These are phyloP conservation scores for Tupiocoris notatus DNA, from an alignment of 2,888 invertebrate genomes.

Conservation along the genomic window DNA sequence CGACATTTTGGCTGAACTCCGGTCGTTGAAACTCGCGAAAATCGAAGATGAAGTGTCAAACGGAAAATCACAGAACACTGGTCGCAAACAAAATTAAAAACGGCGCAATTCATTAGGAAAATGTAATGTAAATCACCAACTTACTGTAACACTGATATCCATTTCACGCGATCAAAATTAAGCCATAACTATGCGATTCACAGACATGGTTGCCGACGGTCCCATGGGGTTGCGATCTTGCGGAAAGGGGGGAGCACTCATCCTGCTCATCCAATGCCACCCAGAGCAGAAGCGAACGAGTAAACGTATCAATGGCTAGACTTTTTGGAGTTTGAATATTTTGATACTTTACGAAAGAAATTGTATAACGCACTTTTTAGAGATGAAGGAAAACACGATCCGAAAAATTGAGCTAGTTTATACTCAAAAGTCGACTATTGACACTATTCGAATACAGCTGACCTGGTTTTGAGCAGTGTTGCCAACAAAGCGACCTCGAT, in stretches of 20 bases:
- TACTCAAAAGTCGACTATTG: no score
- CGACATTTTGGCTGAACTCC: slow-evolving; percentile 44
- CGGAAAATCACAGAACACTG: no score
- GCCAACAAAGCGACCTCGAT: no score
- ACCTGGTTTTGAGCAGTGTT: no score
- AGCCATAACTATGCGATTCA: slow-evolving; percentile 46
- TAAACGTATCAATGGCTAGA: not conserved
- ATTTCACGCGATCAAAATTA: slow-evolving; percentile 46
- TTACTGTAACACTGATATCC: slow-evolving; percentile 47
- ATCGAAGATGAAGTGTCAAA: no score
- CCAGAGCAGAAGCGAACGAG: not conserved
- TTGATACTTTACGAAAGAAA: not conserved
- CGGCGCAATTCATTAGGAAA: not conserved
- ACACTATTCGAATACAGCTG: no score
- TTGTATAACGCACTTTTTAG: not conserved
- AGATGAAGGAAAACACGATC: not conserved
- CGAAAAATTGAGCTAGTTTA: not conserved
- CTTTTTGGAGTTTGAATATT: not conserved
- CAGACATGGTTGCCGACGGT: slow-evolving; percentile 45
- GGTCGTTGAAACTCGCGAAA: no score
- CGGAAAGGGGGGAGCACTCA: not conserved
- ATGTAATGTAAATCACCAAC: slow-evolving; percentile 15
- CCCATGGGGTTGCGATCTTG: not conserved
- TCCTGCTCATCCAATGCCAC: not conserved
- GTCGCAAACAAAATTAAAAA: not conserved